These are phyloP conservation scores for Sus cebifrons DNA, from an alignment of 2,797 vertebrate species.

Conservation along the genomic window DNA sequence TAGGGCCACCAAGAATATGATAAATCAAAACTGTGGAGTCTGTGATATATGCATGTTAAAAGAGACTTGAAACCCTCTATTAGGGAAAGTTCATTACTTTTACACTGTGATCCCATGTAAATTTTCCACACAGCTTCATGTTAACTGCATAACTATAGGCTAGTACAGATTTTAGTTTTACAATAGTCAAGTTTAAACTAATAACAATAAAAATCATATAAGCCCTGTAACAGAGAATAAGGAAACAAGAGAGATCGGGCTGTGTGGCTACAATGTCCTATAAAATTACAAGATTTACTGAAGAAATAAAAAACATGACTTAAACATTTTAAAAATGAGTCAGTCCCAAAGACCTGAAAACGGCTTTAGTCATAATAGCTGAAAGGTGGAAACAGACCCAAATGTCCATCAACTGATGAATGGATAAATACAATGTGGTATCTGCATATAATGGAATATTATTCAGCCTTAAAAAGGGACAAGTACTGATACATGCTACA, in stretches of 20 bases:
- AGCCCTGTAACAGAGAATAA: conserved; percentile 86
- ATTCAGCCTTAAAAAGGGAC: neutral
- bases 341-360: conserved; percentile 31
- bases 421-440: neutral
- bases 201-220: conserved; percentile 87
- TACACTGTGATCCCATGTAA: conserved; percentile 22
- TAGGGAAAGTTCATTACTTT: conserved; percentile 37
- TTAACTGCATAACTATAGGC: conserved; percentile 39
- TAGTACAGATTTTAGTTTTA: conserved; percentile 80
- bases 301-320: conserved; percentile 87
- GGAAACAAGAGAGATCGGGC: conserved; percentile 86
- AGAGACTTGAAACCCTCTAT: neutral
- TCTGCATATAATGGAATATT: neutral
- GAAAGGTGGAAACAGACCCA: neutral
- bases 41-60: neutral
- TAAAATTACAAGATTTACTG: conserved; percentile 88
- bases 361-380: neutral
- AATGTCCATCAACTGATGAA: neutral
- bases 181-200: conserved; percentile 86
- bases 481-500: neutral
- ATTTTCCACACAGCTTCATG: conserved; percentile 1
- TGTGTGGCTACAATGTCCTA: conserved; percentile 84
- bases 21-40: conserved; percentile 16
- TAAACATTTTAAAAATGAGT: conserved; percentile 55
- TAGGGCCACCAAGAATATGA: neutral